These are phyloP conservation scores for Dipodomys merriami DNA, from an alignment of 2,113 vertebrate species.

Conservation along the genomic window DNA sequence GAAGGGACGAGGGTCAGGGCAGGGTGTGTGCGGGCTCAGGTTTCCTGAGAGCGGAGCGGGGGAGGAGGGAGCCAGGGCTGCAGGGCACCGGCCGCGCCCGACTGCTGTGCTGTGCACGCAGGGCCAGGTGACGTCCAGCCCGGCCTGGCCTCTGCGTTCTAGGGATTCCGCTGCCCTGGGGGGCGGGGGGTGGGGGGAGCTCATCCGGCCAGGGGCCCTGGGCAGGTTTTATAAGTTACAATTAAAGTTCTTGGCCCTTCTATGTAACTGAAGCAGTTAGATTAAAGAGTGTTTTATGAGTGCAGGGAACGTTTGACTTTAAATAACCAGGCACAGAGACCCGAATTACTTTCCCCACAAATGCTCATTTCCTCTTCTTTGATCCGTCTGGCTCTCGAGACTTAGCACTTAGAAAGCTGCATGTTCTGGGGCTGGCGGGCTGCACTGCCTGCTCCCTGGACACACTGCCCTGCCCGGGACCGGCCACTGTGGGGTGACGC, in stretches of 20 bases:
- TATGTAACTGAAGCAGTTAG: not conserved
- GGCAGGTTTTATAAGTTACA: not conserved
- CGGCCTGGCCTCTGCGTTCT: not conserved
- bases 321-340: not conserved
- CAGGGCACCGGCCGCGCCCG: not conserved
- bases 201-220: not conserved
- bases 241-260: not conserved
- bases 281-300: not conserved
- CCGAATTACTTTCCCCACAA: not conserved
- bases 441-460: not conserved
- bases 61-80: no score
- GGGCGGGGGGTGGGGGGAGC: fast-evolving
- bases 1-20: not conserved
- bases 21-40: no score
- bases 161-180: not conserved
- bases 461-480: not conserved
- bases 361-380: not conserved
- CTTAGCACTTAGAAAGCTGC: no score
- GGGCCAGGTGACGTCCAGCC: not conserved
- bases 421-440: not conserved
- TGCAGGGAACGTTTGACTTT: not conserved
- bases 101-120: not conserved
- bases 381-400: not conserved
- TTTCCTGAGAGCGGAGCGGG: not conserved
- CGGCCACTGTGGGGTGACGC: not conserved